Evolutionary conservation across 2,888 invertebrate species (phyloP).

Genomic region (Aporophyla nigra): DNA sequence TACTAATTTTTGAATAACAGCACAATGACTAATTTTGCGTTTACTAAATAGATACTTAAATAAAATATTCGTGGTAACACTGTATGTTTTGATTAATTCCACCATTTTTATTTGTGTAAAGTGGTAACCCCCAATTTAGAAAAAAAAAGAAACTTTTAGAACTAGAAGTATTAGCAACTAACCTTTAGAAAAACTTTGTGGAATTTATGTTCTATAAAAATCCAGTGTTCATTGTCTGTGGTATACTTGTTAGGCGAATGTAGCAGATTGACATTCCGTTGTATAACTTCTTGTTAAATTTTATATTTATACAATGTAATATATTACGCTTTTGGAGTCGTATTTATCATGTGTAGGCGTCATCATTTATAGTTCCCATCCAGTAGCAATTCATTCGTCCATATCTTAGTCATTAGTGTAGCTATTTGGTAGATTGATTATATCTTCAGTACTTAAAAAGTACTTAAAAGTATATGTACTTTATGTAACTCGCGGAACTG

Average conservation of each 20-base stretch:
- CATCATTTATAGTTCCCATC: conserved; percentile 78
- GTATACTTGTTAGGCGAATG: conserved; percentile 74
- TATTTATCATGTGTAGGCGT: conserved; percentile 72
- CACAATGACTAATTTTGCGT: conserved; percentile 1
- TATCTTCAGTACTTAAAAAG: conserved; percentile 85
- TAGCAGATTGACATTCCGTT: conserved; percentile 77
- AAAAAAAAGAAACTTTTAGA: conserved; percentile 39
- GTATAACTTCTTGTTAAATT: conserved; percentile 67
- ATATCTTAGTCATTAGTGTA: conserved; percentile 89
- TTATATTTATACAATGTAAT: conserved; percentile 67
- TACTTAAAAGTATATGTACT: conserved; percentile 76
- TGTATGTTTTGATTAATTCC: conserved; percentile 35
- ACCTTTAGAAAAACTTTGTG: conserved; percentile 48
- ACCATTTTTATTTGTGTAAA: conserved; percentile 40
- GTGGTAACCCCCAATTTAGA: conserved; percentile 56
- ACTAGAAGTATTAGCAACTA: conserved; percentile 45
- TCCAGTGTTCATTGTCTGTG: conserved; percentile 83
- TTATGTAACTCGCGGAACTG: conserved; percentile 54
- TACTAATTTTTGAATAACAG: neutral
- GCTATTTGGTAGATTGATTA: conserved; percentile 74
- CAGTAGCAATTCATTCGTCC: conserved; percentile 88
- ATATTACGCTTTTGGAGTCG: conserved; percentile 72
- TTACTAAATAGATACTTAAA: neutral
- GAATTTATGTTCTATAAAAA: conserved; percentile 62
- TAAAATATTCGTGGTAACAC: conserved; percentile 54